Evolutionary conservation across 2,888 invertebrate genomes (phyloP).

Genomic region (Apamea epomidion): DNA sequence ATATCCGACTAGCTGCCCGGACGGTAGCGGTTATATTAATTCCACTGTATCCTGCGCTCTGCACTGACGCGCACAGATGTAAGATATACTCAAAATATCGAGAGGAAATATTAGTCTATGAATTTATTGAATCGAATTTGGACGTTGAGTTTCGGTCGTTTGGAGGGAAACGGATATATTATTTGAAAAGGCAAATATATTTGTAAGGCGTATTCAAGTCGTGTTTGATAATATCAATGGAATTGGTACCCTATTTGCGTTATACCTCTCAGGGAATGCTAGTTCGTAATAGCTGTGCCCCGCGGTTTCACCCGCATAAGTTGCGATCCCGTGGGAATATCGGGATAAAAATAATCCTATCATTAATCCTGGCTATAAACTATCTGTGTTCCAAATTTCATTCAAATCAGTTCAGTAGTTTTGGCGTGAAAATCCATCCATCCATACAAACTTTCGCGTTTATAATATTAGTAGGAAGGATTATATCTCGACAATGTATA

Average conservation of each 20-base stretch:
- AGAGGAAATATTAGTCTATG: constrained; percentile 44
- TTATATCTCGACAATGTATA: neutral
- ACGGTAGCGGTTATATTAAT: constrained; percentile 60
- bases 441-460: too few relatives aligned
- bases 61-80: constrained; percentile 39
- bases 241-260: constrained; percentile 2
- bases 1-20: constrained; percentile 63
- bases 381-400: too few relatives aligned
- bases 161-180: constrained; percentile 36
- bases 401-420: too few relatives aligned
- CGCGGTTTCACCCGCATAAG: too few relatives aligned
- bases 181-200: constrained; percentile 34
- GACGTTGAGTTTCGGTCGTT: constrained; percentile 30
- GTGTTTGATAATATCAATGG: constrained; percentile 5
- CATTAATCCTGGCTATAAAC: too few relatives aligned
- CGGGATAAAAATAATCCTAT: too few relatives aligned
- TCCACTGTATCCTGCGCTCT: constrained; percentile 50
- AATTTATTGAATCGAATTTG: constrained; percentile 37
- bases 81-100: constrained; percentile 22
- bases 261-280: neutral
- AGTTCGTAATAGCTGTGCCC: neutral
- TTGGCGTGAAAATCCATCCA: too few relatives aligned
- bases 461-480: too few relatives aligned
- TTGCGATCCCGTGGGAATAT: too few relatives aligned
- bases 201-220: constrained; percentile 10